These are phyloP conservation scores for Drosophila leontia DNA, from an alignment of 1,140 invertebrate genomes.

Conservation along the genomic window DNA sequence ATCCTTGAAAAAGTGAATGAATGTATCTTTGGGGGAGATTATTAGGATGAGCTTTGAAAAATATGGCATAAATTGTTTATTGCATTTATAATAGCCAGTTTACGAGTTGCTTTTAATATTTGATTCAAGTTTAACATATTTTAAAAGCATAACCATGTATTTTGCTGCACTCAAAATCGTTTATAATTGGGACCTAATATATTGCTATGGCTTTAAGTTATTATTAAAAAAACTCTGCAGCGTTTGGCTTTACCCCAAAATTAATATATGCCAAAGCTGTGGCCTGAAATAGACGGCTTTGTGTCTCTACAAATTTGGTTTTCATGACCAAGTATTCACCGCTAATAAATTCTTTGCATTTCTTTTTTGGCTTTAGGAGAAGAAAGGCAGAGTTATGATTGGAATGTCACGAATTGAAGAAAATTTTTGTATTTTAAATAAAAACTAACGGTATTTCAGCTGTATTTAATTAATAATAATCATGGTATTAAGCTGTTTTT, in stretches of 20 bases:
- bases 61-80: not conserved
- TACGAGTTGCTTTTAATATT: not conserved
- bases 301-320: not conserved
- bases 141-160: not conserved
- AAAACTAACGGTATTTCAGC: no score
- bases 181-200: not conserved
- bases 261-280: slow-evolving; percentile 9
- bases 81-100: slow-evolving; percentile 9
- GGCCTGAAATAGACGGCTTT: not conserved
- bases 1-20: slow-evolving; percentile 1
- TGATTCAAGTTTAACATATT: not conserved
- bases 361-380: not conserved
- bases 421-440: not conserved
- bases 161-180: not conserved
- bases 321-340: not conserved
- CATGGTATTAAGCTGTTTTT: no score
- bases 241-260: no score
- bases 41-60: not conserved
- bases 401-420: not conserved
- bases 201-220: not conserved
- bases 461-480: no score
- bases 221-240: no score
- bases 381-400: slow-evolving; percentile 1
- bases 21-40: not conserved
- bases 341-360: slow-evolving; percentile 11